Conservation (phyloP, 2,113 vertebrate species). For the Periophthalmodon schlosseri region DNA sequence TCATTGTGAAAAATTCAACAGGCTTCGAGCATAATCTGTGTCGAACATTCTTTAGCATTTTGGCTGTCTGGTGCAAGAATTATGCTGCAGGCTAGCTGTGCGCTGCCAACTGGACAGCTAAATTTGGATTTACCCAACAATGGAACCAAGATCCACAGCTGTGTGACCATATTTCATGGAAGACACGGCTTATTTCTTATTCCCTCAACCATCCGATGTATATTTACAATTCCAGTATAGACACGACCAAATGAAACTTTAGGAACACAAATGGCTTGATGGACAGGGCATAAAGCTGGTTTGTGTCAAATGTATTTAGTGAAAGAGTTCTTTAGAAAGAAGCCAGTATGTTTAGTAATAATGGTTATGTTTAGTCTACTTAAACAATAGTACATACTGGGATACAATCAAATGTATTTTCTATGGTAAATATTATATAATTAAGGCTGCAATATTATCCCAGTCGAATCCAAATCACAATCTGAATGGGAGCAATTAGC, state of each 20-base stretch:
- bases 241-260: constrained; percentile 38
- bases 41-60: constrained; percentile 57
- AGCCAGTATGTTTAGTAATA: neutral
- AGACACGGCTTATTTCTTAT: constrained; percentile 60
- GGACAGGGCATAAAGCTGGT: neutral
- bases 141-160: constrained; percentile 66
- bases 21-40: constrained; percentile 52
- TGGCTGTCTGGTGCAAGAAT: constrained; percentile 51
- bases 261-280: constrained; percentile 2
- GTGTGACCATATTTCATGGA: constrained; percentile 70
- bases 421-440: no score
- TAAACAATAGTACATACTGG: no score
- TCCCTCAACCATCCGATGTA: constrained; percentile 56
- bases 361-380: no score
- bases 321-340: neutral
- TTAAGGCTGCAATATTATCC: no score
- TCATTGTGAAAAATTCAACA: constrained; percentile 47
- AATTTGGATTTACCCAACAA: constrained; percentile 69
- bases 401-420: no score
- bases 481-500: no score
- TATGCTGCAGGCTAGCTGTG: constrained; percentile 62
- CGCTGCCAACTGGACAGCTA: constrained; percentile 70
- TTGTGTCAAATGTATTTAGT: neutral
- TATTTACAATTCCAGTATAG: constrained; percentile 49
- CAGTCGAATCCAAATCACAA: no score